Conservation (phyloP, 92 coral and sea anemone species). For the Metridium senile region DNA sequence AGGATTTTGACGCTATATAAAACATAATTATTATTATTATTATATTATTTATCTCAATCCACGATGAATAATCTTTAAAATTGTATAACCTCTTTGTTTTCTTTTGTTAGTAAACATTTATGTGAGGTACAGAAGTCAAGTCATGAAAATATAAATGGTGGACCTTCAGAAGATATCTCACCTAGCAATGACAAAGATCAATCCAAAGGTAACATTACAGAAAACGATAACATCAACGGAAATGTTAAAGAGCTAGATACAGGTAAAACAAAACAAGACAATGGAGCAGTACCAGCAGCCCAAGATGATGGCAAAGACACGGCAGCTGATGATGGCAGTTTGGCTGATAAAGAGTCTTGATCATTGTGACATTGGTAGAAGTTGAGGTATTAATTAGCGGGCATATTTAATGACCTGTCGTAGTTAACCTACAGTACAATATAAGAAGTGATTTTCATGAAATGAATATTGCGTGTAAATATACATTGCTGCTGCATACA, state of each 20-base stretch:
- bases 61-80: no score
- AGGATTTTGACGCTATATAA: no score
- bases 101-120: constrained; percentile 3
- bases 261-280: neutral
- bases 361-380: no score
- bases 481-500: neutral
- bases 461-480: neutral
- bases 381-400: no score
- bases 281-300: neutral
- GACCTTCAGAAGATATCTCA: neutral
- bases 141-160: constrained; percentile 29
- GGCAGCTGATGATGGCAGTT: neutral
- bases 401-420: no score
- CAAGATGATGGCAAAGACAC: neutral
- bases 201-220: neutral
- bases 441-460: neutral
- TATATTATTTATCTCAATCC: no score
- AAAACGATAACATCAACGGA: neutral
- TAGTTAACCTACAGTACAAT: neutral
- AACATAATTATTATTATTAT: no score
- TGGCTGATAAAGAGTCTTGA: neutral
- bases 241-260: no score
- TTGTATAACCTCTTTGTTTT: no score
- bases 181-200: neutral
- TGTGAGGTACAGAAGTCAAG: constrained; percentile 4